These are phyloP conservation scores for Virgularia gustaviana DNA, from an alignment of 92 coral and sea anemone species.

Conservation along the genomic window DNA sequence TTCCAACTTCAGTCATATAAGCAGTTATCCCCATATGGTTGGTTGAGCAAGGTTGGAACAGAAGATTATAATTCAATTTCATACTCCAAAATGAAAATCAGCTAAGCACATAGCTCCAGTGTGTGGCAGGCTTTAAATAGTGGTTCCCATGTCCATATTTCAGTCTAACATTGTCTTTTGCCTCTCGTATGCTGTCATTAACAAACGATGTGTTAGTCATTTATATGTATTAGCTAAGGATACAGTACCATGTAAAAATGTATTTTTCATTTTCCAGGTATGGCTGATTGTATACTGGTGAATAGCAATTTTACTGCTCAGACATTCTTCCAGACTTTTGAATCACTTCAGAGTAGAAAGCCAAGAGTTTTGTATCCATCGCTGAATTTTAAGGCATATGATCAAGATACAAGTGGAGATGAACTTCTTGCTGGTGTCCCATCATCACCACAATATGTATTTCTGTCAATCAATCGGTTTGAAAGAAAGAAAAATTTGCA, in stretches of 20 bases:
- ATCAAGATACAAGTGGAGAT: conserved; percentile 45
- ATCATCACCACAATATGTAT: conserved; percentile 68
- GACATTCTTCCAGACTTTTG: conserved; percentile 78
- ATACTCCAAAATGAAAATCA: too few relatives aligned
- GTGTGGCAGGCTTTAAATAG: too few relatives aligned
- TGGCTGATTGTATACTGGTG: conserved; percentile 87
- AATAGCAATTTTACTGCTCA: conserved; percentile 94
- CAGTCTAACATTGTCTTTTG: too few relatives aligned
- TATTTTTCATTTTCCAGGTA: conserved; percentile 49
- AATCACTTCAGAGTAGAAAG: conserved; percentile 51
- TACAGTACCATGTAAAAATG: background rate
- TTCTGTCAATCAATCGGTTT: conserved; percentile 88
- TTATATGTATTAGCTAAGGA: background rate
- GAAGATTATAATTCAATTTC: too few relatives aligned
- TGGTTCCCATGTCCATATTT: too few relatives aligned
- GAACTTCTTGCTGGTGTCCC: conserved; percentile 66
- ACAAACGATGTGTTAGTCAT: background rate
- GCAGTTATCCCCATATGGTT: too few relatives aligned
- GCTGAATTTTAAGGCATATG: conserved; percentile 74
- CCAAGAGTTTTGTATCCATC: conserved; percentile 91
- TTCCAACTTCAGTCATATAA: too few relatives aligned
- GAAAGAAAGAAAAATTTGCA: conserved; percentile 90
- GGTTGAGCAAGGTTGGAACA: too few relatives aligned
- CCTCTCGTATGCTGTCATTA: background rate
- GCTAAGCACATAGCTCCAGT: too few relatives aligned